Conservation (phyloP, 2,113 vertebrate species). For the Prietella phreatophila region DNA sequence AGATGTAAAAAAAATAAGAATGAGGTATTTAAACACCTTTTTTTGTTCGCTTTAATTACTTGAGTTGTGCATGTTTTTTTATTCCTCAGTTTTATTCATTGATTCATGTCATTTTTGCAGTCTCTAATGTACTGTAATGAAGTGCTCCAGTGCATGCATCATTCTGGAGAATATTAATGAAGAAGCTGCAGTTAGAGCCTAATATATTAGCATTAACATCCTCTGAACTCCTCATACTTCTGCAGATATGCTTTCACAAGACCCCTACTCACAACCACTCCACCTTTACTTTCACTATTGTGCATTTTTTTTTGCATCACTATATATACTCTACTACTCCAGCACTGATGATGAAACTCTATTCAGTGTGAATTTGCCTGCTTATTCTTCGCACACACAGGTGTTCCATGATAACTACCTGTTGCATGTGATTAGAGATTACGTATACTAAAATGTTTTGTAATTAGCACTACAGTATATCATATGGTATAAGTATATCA, state of each 20-base stretch:
- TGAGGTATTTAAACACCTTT: neutral
- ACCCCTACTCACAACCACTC: neutral
- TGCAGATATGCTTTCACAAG: neutral
- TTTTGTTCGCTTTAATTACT: neutral
- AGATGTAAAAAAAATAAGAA: neutral
- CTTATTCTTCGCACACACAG: neutral
- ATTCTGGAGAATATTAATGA: neutral
- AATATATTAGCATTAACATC: no score
- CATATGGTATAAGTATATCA: neutral
- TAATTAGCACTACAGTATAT: neutral
- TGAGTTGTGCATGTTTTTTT: neutral
- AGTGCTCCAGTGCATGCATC: neutral
- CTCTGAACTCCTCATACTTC: neutral
- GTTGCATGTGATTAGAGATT: neutral
- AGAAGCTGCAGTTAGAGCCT: neutral
- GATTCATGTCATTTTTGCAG: neutral
- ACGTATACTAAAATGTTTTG: neutral
- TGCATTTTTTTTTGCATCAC: neutral
- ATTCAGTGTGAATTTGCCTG: neutral
- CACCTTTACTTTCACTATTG: neutral
- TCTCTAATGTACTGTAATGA: neutral
- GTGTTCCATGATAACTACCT: neutral
- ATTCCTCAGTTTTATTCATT: neutral
- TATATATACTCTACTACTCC: neutral
- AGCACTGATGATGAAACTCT: neutral